Evolutionary conservation across 2,888 invertebrate species (phyloP).

Genomic region (Dysmachus trigonus): DNA sequence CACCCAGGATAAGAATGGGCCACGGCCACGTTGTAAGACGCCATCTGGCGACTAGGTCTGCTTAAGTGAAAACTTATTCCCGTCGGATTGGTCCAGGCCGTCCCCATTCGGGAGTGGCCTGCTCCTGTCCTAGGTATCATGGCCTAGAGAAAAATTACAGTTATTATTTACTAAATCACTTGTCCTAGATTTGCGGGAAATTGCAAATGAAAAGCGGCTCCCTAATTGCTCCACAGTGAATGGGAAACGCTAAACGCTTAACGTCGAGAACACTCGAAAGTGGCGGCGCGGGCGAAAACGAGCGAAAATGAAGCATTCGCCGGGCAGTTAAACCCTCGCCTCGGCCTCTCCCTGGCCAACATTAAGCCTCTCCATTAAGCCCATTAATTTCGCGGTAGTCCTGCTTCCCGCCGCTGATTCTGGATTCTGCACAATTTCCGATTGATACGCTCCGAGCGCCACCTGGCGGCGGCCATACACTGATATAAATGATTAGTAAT

Average conservation of each 20-base stretch:
- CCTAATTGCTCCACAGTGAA: neutral
- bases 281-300: neutral
- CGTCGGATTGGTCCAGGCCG: neutral
- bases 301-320: neutral
- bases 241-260: neutral
- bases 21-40: neutral
- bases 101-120: neutral
- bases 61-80: neutral
- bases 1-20: neutral
- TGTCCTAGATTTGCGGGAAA: neutral
- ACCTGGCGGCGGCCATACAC: neutral
- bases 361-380: neutral
- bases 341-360: neutral
- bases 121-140: neutral
- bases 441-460: neutral
- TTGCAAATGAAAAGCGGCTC: neutral
- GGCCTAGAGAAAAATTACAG: neutral
- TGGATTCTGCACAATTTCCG: neutral
- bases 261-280: neutral
- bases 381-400: neutral
- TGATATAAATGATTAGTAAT: too few relatives aligned
- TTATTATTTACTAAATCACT: neutral
- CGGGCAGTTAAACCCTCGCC: neutral
- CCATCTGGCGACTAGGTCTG: neutral
- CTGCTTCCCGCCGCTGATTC: neutral